These are phyloP conservation scores for Onthophagus sagittarius DNA, from an alignment of 2,888 invertebrate species.

Conservation along the genomic window DNA sequence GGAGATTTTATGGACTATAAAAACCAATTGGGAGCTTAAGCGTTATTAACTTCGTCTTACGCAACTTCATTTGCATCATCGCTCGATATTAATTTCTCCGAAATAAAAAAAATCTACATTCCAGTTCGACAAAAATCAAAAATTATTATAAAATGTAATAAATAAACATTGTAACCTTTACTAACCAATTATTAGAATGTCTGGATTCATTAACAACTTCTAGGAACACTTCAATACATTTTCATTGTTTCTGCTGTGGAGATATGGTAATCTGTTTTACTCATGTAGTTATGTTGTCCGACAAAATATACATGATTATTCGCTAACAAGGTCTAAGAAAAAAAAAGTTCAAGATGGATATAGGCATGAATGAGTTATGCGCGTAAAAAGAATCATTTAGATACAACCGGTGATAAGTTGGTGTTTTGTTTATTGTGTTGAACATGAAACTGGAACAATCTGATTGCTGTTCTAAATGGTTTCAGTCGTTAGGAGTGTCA, in stretches of 20 bases:
- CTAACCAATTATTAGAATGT: background rate
- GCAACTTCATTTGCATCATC: background rate
- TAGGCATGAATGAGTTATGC: background rate
- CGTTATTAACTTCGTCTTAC: background rate
- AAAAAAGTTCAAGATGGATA: background rate
- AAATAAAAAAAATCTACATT: background rate
- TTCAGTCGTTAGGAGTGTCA: slow-evolving; percentile 14
- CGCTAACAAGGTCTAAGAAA: background rate
- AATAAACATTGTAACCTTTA: background rate
- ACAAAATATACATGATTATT: background rate
- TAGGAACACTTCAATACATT: background rate
- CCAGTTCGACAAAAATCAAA: background rate
- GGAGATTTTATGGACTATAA: background rate
- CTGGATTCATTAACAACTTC: background rate
- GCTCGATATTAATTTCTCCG: background rate
- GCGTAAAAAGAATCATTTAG: slow-evolving; percentile 8
- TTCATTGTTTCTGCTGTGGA: background rate
- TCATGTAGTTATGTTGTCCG: background rate
- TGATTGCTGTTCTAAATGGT: slow-evolving; percentile 8
- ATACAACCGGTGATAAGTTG: background rate
- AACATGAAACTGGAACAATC: slow-evolving; percentile 3
- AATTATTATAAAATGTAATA: background rate
- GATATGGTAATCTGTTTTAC: background rate
- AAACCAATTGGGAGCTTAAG: background rate
- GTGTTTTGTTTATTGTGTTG: slow-evolving; percentile 3